Evolutionary conservation across 1,140 invertebrate species (phyloP), one percentile per base, ranked within the genome.

Genomic region (Penaeus indicus): DNA sequence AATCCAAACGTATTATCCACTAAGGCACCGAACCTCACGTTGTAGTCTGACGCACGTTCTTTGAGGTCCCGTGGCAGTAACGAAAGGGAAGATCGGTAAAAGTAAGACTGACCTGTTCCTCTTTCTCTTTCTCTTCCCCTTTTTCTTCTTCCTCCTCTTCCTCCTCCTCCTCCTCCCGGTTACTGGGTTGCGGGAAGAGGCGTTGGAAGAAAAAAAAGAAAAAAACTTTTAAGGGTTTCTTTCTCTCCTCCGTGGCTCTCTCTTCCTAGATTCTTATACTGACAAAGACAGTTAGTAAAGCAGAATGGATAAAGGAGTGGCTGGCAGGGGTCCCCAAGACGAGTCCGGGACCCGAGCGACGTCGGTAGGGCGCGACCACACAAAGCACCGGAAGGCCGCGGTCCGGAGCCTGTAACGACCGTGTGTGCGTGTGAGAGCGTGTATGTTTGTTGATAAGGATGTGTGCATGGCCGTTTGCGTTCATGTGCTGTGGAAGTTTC

Each of bases 311-410:
- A 54, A 54, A 54, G 54, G 54, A 54, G 54, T 13, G 54, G 54
- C 54, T 11, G 10, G 16, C 10, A 54, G 54, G 54, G 54, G 54
- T 54, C 54, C 54, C 16, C 8, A 54, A 54, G 54, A 16, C 54
- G 54, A 11, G 54, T 54, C 54, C 5, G 1, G 10, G 10, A 54
- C 54, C 54, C 8, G 54, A 8, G 54, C 16, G 54, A 54, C 54
- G 54, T 54, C 54, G 54, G 8, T 13, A 2, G 54, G 54, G 54
- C 54, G 54, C 54, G 54, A 54, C 54, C 78, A 60, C 42, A 80
- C 78, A 80, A 80, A 80, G 60, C 78, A 47, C 78, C 78, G 78
- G 78, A 80, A 60, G 78, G 13, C 61, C 47, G 78, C 42, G 78
- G 78, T 80, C 47, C 78, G 47, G 54, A 42, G 42, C 54, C 54